Percentiles rank a stretch among this genome's conserved stretches.
phyloP scores from a whole-genome alignment of 2,797 vertebrate genomes.

The Lates japonicus region DNA sequence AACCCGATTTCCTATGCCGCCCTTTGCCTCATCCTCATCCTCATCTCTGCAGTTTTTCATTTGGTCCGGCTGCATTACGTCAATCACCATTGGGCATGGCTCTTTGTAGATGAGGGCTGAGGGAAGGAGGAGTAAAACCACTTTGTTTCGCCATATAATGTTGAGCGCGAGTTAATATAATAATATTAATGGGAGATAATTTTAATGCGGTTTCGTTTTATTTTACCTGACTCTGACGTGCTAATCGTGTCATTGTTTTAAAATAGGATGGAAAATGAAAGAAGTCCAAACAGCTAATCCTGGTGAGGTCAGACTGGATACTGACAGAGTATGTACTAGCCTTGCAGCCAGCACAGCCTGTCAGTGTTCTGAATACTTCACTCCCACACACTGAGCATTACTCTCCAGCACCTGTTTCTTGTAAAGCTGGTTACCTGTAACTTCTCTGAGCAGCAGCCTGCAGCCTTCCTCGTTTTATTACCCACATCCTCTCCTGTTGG shows the following conservation, averaged over 20 bases:
- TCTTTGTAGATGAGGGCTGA: constrained; percentile 74
- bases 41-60: constrained; percentile 58
- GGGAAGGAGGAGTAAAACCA: constrained; percentile 79
- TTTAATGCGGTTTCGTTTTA: too few relatives aligned
- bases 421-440: too few relatives aligned
- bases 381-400: too few relatives aligned
- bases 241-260: too few relatives aligned
- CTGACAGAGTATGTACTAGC: constrained; percentile 8
- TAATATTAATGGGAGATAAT: constrained; percentile 87
- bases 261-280: constrained; percentile 80
- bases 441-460: too few relatives aligned
- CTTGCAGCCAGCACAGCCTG: not conserved
- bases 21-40: constrained; percentile 9
- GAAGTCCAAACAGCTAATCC: constrained; percentile 67
- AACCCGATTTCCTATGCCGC: not conserved
- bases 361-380: too few relatives aligned
- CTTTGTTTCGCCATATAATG: constrained; percentile 84
- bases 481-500: too few relatives aligned
- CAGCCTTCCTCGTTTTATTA: too few relatives aligned
- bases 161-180: constrained; percentile 80
- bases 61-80: constrained; percentile 68
- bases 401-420: too few relatives aligned
- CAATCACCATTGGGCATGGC: constrained; percentile 78
- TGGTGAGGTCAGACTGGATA: constrained; percentile 46
- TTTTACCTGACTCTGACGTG: constrained; percentile 77